These are phyloP conservation scores for Linurgus olivaceus DNA, from an alignment of 2,797 vertebrate species.

Conservation along the genomic window DNA sequence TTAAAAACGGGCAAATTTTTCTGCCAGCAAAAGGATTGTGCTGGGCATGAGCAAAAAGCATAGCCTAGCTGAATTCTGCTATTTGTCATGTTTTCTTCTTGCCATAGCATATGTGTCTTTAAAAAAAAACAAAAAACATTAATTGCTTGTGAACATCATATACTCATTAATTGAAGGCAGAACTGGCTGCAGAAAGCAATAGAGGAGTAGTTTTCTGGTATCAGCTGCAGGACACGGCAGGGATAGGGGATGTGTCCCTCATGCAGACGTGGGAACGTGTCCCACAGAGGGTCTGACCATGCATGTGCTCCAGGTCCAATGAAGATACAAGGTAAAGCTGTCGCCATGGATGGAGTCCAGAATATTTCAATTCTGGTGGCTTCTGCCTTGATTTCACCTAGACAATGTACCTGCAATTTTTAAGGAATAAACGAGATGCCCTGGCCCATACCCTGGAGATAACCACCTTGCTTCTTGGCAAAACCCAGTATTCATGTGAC, in stretches of 20 bases:
- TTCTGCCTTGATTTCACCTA: not conserved
- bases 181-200: not conserved
- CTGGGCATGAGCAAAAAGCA: not conserved
- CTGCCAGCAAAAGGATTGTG: not conserved
- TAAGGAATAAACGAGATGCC: not conserved
- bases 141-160: not conserved
- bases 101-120: not conserved
- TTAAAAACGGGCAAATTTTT: not conserved
- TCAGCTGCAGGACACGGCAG: not conserved
- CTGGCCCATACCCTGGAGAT: not conserved
- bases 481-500: not conserved
- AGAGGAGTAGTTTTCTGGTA: not conserved
- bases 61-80: not conserved
- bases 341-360: not conserved
- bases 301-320: not conserved
- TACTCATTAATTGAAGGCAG: not conserved
- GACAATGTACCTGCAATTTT: not conserved
- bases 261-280: rapidly evolving
- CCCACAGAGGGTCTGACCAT: not conserved
- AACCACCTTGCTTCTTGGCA: not conserved
- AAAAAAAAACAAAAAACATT: rapidly evolving
- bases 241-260: rapidly evolving
- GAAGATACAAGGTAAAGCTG: not conserved
- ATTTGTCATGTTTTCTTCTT: not conserved
- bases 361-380: not conserved